Conservation (phyloP, 2,797 vertebrate genomes). For the Halcyon badia region DNA sequence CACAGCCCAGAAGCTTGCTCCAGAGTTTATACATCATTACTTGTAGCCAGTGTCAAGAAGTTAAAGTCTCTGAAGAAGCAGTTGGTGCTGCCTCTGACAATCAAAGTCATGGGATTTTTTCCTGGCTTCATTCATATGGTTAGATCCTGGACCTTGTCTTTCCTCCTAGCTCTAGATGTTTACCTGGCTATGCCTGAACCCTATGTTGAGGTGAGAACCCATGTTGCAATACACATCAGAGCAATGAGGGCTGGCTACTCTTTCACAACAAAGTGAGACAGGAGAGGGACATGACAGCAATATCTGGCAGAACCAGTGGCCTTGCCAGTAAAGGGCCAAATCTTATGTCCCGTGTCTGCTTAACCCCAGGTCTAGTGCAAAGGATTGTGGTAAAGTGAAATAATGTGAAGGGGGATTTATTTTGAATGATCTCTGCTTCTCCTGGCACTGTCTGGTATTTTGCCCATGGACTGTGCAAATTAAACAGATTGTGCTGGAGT, state of each 20-base stretch:
- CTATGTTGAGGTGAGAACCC: rapidly evolving
- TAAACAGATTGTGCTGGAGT: not conserved
- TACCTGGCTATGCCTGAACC: rapidly evolving
- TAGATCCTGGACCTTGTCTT: not conserved
- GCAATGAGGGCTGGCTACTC: not conserved
- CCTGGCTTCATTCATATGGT: not conserved
- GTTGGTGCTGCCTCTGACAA: not conserved
- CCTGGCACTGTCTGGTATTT: not conserved
- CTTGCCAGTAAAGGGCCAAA: rapidly evolving
- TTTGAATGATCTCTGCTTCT: not conserved
- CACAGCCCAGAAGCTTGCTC: not conserved
- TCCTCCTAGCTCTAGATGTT: not conserved
- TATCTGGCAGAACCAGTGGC: rapidly evolving
- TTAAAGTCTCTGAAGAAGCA: not conserved
- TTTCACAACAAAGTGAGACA: not conserved
- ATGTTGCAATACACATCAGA: rapidly evolving
- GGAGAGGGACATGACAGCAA: rapidly evolving
- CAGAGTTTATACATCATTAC: not conserved
- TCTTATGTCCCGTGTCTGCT: not conserved
- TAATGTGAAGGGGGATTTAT: not conserved
- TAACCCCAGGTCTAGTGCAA: rapidly evolving
- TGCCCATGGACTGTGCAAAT: not conserved
- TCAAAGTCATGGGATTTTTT: rapidly evolving
- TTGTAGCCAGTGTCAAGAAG: rapidly evolving
- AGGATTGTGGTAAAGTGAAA: not conserved